phyloP scores from a whole-genome alignment of 1,140 invertebrate species.

The Nilaparvata lugens region DNA sequence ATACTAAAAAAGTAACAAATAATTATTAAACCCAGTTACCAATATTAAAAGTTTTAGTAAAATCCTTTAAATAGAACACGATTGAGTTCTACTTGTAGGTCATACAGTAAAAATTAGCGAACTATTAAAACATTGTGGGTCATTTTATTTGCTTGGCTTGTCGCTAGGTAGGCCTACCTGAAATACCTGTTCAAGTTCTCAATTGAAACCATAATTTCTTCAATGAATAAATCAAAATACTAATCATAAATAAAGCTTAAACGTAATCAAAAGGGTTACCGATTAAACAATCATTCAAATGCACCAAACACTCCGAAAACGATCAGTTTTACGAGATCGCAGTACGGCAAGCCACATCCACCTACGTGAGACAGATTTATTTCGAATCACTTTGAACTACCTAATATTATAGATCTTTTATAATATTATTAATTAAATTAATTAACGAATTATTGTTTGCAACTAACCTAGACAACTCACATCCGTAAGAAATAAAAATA shows the following conservation, averaged over 20 bases:
- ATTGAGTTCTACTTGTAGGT: no score
- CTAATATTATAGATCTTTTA: neutral
- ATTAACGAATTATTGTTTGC: neutral
- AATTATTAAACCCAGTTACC: no score
- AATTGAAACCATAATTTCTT: neutral
- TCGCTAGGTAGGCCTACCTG: neutral
- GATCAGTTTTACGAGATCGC: no score
- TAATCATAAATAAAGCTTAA: neutral
- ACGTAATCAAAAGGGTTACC: neutral
- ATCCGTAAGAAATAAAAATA: constrained; percentile 12
- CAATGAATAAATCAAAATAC: neutral
- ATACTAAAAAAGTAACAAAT: no score
- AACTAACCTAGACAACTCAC: constrained; percentile 12
- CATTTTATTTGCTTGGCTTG: no score
- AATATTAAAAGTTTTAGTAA: no score
- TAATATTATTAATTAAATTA: neutral
- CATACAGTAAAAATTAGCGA: no score
- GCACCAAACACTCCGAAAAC: neutral
- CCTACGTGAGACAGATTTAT: constrained; percentile 5
- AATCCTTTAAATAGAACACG: no score
- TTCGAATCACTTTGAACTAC: neutral
- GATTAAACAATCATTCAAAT: neutral
- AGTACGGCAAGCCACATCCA: constrained; percentile 9
- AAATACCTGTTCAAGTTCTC: neutral
- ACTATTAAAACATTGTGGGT: no score